Evolutionary conservation across 2,888 invertebrate species (phyloP).

Genomic region (Drosophila sordidula): DNA sequence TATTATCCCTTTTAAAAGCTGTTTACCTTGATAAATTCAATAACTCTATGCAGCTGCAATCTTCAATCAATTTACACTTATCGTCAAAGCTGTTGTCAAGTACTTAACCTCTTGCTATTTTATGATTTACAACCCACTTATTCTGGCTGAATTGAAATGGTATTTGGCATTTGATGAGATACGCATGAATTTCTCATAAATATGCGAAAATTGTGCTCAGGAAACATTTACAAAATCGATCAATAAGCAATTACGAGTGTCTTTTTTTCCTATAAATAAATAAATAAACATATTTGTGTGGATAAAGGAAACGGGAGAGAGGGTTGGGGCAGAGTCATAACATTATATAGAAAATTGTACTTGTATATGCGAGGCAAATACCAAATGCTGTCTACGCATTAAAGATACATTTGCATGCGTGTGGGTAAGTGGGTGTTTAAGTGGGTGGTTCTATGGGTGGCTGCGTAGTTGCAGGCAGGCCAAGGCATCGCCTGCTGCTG

Average conservation of each 20-base stretch:
- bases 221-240: constrained; percentile 68
- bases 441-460: constrained; percentile 17
- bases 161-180: constrained; percentile 51
- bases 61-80: constrained; percentile 42
- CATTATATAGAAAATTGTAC: constrained; percentile 49
- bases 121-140: constrained; percentile 25
- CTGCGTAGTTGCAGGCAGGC: neutral
- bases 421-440: constrained; percentile 12
- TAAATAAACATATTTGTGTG: constrained; percentile 48
- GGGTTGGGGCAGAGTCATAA: constrained; percentile 20
- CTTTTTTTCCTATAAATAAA: constrained; percentile 50
- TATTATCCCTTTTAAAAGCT: neutral
- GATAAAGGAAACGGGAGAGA: neutral
- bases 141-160: constrained; percentile 45
- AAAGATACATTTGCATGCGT: constrained; percentile 47
- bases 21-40: neutral
- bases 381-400: constrained; percentile 49
- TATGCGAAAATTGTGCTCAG: constrained; percentile 25
- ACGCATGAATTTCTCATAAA: constrained; percentile 51
- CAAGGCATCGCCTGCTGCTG: constrained; percentile 1
- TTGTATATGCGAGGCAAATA: constrained; percentile 50
- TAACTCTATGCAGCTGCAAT: neutral
- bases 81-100: constrained; percentile 26
- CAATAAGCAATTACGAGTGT: constrained; percentile 73
- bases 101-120: constrained; percentile 15